These are phyloP conservation scores for Choloepus hoffmanni DNA, from an alignment of 2,113 vertebrate genomes.

Conservation along the genomic window DNA sequence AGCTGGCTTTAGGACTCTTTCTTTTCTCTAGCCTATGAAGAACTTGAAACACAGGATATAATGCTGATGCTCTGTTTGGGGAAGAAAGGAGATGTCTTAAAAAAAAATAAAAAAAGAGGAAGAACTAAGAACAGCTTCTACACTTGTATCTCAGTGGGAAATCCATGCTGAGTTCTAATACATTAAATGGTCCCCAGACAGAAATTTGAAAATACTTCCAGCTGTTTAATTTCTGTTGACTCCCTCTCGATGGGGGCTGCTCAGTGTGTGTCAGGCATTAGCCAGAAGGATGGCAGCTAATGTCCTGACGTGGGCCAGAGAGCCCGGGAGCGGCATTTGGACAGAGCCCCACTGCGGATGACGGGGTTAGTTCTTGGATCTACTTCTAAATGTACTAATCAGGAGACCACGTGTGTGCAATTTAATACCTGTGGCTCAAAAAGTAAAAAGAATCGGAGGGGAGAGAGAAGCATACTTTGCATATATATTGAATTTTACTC, in stretches of 20 bases:
- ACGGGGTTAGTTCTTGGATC: neutral
- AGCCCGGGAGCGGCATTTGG: rapidly evolving
- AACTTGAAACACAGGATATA: conserved; percentile 19
- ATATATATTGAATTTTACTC: conserved; percentile 41
- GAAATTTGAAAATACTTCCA: conserved; percentile 63
- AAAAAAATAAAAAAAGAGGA: neutral
- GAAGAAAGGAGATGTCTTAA: conserved; percentile 16
- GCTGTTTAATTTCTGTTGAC: conserved; percentile 12
- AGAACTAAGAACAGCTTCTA: conserved; percentile 18
- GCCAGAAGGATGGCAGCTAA: neutral
- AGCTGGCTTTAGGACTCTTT: neutral
- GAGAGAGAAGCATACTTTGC: neutral
- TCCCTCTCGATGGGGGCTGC: neutral
- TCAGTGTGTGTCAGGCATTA: neutral
- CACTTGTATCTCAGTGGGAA: conserved; percentile 41
- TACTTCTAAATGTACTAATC: neutral
- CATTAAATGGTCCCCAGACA: neutral
- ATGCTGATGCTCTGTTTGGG: neutral
- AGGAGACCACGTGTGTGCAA: neutral
- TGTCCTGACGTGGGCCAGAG: neutral
- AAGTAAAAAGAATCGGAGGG: neutral
- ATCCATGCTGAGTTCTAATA: neutral
- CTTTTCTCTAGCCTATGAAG: neutral
- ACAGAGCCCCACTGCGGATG: neutral
- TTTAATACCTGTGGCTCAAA: neutral